A percentile compares a stretch with the other conserved stretches of the same genome.
Conservation (phyloP, 2,113 vertebrate genomes). For the Eolophus roseicapilla region DNA sequence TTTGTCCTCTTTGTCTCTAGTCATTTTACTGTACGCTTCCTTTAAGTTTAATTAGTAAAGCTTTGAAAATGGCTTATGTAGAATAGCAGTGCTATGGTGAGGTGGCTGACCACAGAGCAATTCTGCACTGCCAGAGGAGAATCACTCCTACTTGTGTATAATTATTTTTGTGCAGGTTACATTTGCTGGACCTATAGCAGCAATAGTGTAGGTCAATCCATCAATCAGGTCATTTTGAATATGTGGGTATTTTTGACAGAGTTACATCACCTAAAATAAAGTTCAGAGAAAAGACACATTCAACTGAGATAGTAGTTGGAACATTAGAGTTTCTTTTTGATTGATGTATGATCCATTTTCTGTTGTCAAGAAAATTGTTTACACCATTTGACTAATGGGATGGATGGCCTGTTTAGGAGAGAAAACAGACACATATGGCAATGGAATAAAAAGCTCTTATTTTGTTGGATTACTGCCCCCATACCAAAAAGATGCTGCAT, state of each 20-base stretch:
- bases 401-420: background rate
- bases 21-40: constrained; percentile 1
- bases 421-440: constrained; percentile 24
- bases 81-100: background rate
- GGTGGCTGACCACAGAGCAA: background rate
- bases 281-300: background rate
- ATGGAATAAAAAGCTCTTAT: background rate
- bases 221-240: background rate
- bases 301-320: background rate
- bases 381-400: constrained; percentile 25
- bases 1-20: constrained; percentile 2
- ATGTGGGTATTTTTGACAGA: background rate
- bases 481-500: background rate
- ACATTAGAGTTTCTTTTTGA: background rate
- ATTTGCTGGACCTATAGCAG: background rate
- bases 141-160: background rate
- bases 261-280: background rate
- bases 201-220: background rate
- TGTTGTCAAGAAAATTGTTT: constrained; percentile 29
- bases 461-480: constrained; percentile 17
- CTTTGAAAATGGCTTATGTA: background rate
- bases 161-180: background rate
- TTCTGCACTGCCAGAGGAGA: background rate
- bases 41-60: background rate
- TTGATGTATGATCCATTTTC: background rate